These are phyloP conservation scores for Beroe ovata DNA, from an alignment of 37 sponge, comb jelly and placozoan genomes.

Conservation along the genomic window DNA sequence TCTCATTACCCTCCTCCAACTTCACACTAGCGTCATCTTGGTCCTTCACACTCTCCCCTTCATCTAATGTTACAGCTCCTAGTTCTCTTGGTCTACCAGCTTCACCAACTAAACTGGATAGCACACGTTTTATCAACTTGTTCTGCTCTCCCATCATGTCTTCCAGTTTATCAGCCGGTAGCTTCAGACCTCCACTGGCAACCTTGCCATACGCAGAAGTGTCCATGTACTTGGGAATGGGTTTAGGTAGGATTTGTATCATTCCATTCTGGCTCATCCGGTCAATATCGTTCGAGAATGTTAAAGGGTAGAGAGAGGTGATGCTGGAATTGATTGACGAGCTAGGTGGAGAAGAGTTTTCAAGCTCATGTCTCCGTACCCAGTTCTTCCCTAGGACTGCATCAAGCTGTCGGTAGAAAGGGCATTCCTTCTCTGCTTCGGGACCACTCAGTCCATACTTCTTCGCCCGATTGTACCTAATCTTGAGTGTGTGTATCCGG, in stretches of 20 bases:
- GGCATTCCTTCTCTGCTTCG: conserved; percentile 59
- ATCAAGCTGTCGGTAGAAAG: conserved; percentile 59
- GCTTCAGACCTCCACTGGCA: not conserved
- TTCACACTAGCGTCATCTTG: not conserved
- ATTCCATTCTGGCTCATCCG: conserved; percentile 22
- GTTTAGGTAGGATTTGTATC: conserved; percentile 57
- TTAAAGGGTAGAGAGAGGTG: conserved; percentile 56
- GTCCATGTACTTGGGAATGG: conserved; percentile 59
- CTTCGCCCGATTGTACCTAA: conserved; percentile 58
- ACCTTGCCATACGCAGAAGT: not conserved
- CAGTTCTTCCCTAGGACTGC: conserved; percentile 61
- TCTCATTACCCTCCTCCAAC: not conserved
- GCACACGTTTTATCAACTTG: conserved; percentile 13
- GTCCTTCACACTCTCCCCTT: not conserved
- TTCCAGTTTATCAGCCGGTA: conserved; percentile 31
- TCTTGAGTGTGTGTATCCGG: conserved; percentile 52
- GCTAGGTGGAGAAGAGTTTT: not conserved
- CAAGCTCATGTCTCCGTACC: conserved; percentile 28
- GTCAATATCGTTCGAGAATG: conserved; percentile 57
- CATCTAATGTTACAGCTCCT: not conserved
- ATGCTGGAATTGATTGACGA: not conserved
- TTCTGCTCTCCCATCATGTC: conserved; percentile 64
- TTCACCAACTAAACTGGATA: not conserved
- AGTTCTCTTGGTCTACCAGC: not conserved
- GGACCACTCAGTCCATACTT: conserved; percentile 55